Evolutionary conservation across 2,888 invertebrate species (phyloP).

Genomic region (Xylocampa areola): DNA sequence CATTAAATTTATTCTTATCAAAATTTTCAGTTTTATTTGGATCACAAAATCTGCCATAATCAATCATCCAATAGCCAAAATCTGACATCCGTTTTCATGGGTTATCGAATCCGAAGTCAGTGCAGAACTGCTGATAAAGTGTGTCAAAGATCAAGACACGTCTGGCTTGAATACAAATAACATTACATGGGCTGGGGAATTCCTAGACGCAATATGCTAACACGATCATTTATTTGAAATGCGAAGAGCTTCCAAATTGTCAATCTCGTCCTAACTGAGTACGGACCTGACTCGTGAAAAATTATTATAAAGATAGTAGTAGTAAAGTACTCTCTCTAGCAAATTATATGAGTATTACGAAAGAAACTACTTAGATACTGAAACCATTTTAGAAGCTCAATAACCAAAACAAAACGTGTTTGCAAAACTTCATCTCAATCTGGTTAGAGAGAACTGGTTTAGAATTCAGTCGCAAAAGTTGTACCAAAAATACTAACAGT

Average conservation of each 20-base stretch:
- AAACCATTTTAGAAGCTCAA: no score
- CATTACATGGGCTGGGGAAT: slow-evolving; percentile 33
- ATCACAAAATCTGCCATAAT: not conserved
- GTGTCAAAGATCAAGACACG: slow-evolving; percentile 43
- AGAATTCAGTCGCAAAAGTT: no score
- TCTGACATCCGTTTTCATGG: slow-evolving; percentile 10
- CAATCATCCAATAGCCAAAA: not conserved
- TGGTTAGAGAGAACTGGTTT: no score
- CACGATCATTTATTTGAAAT: slow-evolving; percentile 23
- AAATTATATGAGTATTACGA: no score
- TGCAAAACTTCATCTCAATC: no score
- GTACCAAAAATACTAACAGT: no score
- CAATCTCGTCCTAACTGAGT: slow-evolving; percentile 4
- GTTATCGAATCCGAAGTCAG: slow-evolving; percentile 20
- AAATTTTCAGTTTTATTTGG: not conserved
- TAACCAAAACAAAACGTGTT: no score
- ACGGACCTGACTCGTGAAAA: slow-evolving; percentile 15
- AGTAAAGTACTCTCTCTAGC: no score
- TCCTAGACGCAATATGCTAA: slow-evolving; percentile 38
- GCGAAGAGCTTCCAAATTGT: slow-evolving; percentile 31
- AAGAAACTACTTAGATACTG: no score
- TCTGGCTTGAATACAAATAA: slow-evolving; percentile 33
- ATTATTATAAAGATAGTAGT: slow-evolving; percentile 1
- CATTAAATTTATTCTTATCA: not conserved
- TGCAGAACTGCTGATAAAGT: slow-evolving; percentile 33